These are phyloP conservation scores for Tribolium freemani DNA, from an alignment of 2,888 invertebrate genomes.

Conservation along the genomic window DNA sequence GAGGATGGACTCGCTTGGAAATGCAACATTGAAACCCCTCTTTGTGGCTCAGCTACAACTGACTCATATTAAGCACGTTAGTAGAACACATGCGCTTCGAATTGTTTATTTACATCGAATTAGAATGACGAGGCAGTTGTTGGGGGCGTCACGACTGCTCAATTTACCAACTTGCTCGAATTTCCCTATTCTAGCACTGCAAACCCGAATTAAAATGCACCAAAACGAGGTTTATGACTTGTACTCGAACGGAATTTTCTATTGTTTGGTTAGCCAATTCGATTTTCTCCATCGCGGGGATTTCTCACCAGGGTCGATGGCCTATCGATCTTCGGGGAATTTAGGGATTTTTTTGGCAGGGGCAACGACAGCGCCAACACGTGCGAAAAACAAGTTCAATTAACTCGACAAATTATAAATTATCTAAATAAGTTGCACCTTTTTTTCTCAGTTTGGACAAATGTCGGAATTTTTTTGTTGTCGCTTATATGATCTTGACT, in stretches of 20 bases:
- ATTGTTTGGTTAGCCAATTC: neutral
- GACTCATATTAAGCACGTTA: slow-evolving; percentile 31
- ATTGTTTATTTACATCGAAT: slow-evolving; percentile 24
- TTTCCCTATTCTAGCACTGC: no score
- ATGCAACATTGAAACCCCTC: slow-evolving; percentile 21
- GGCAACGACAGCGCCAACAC: neutral
- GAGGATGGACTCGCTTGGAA: slow-evolving; percentile 7
- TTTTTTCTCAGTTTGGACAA: no score
- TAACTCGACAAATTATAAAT: no score
- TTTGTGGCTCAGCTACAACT: slow-evolving; percentile 6
- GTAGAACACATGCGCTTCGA: slow-evolving; percentile 27
- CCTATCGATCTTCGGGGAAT: neutral
- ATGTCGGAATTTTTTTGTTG: no score
- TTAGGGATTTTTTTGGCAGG: neutral
- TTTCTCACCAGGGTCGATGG: neutral
- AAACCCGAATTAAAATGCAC: no score
- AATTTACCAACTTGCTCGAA: neutral
- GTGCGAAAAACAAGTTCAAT: no score
- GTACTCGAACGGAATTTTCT: no score
- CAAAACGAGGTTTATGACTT: no score
- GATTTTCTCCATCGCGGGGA: no score
- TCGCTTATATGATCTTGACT: no score
- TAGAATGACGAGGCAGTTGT: neutral
- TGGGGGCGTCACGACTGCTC: slow-evolving; percentile 16
- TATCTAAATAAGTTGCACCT: no score